phyloP scores from a whole-genome alignment of 2,888 invertebrate genomes.

The Gibbula magus region DNA sequence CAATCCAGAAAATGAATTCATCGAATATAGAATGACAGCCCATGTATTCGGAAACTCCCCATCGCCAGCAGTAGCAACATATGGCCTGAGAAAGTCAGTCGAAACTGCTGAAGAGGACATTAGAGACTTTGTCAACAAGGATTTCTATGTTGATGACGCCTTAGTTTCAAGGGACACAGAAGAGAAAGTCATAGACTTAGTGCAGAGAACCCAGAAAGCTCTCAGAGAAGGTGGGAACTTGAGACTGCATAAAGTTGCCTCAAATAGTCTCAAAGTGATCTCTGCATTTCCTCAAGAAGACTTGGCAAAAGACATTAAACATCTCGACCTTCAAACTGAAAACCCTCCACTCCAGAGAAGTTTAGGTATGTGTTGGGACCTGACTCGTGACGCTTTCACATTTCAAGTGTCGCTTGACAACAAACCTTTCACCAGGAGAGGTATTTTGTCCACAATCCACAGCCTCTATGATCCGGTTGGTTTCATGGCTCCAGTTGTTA shows the following conservation, averaged over 20 bases:
- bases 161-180: slow-evolving; percentile 31
- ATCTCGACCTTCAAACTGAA: slow-evolving; percentile 20
- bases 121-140: slow-evolving; percentile 32
- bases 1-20: slow-evolving; percentile 31
- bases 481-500: slow-evolving; percentile 23
- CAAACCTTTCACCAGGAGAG: slow-evolving; percentile 21
- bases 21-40: slow-evolving; percentile 45
- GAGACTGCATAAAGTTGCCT: slow-evolving; percentile 44
- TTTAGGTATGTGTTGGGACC: slow-evolving; percentile 27
- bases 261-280: slow-evolving; percentile 34
- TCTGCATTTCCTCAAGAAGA: slow-evolving; percentile 30
- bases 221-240: slow-evolving; percentile 32
- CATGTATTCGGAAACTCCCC: slow-evolving; percentile 51
- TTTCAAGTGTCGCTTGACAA: neutral
- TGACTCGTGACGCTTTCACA: slow-evolving; percentile 10
- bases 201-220: slow-evolving; percentile 39
- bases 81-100: slow-evolving; percentile 36
- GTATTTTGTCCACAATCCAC: slow-evolving; percentile 27
- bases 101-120: slow-evolving; percentile 29
- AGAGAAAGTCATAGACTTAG: slow-evolving; percentile 34
- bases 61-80: slow-evolving; percentile 45
- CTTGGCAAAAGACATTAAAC: slow-evolving; percentile 25
- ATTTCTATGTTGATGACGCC: slow-evolving; percentile 51
- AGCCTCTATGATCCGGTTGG: slow-evolving; percentile 34
- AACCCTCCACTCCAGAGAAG: slow-evolving; percentile 28